Evolutionary conservation across 2,797 vertebrate species (phyloP).

Genomic region (Echiichthys vipera): DNA sequence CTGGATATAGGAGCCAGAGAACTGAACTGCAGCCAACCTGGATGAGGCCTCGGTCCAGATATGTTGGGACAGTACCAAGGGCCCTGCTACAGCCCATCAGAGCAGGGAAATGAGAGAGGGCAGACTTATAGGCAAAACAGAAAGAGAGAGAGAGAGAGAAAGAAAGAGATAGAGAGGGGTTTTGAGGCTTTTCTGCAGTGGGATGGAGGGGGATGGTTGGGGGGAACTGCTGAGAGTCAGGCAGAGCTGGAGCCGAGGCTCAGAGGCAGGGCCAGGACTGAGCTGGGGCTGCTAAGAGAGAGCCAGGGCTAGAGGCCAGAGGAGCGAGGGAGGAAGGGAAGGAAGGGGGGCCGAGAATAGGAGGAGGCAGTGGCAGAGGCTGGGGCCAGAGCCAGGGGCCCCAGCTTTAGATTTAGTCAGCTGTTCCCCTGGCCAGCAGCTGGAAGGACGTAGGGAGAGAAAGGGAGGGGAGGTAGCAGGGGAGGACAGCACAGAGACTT

Average conservation of each 20-base stretch:
- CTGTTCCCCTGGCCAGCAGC: slow-evolving; percentile 83
- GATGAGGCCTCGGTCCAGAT: slow-evolving; percentile 78
- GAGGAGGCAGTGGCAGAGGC: slow-evolving; percentile 70
- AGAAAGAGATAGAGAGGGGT: slow-evolving; percentile 42
- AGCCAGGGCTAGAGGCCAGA: slow-evolving; percentile 81
- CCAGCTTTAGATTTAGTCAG: slow-evolving; percentile 83
- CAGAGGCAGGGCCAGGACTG: slow-evolving; percentile 74
- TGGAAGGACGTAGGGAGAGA: slow-evolving; percentile 65
- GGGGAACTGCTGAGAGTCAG: slow-evolving; percentile 71
- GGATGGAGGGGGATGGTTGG: slow-evolving; percentile 70
- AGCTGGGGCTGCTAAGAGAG: slow-evolving; percentile 72
- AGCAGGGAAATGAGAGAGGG: slow-evolving; percentile 50
- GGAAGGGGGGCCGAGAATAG: slow-evolving; percentile 57
- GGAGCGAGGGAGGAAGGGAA: slow-evolving; percentile 47
- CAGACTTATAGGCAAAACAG: slow-evolving; percentile 64
- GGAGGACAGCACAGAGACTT: slow-evolving; percentile 49
- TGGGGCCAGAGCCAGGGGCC: slow-evolving; percentile 73
- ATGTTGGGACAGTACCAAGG: slow-evolving; percentile 77
- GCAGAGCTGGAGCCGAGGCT: slow-evolving; percentile 72
- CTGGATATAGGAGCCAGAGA: slow-evolving; percentile 73
- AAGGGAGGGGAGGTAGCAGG: slow-evolving; percentile 51
- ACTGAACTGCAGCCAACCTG: slow-evolving; percentile 77
- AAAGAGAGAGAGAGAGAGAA: slow-evolving; percentile 7
- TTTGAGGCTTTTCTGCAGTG: slow-evolving; percentile 74
- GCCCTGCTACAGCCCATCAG: slow-evolving; percentile 70